phyloP scores from a whole-genome alignment of 2,797 vertebrate species.

The Leptoclinus maculatus region DNA sequence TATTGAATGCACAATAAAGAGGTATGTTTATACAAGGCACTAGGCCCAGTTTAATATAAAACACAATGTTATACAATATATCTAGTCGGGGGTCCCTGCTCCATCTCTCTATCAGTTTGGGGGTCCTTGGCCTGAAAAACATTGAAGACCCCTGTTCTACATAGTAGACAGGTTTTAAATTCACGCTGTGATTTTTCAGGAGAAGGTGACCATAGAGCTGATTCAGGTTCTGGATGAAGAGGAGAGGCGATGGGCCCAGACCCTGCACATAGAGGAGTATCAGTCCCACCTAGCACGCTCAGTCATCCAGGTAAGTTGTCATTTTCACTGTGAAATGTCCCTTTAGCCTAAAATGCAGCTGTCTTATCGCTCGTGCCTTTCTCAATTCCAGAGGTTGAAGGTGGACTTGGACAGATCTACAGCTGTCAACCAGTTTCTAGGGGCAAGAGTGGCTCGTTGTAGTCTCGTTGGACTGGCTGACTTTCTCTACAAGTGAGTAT shows the following conservation, averaged over 20 bases:
- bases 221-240: conserved; percentile 86
- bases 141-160: too few relatives aligned
- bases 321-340: neutral
- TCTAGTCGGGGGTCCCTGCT: too few relatives aligned
- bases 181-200: conserved; percentile 66
- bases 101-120: too few relatives aligned
- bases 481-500: conserved; percentile 89
- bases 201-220: conserved; percentile 84
- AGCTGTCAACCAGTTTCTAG: conserved; percentile 88
- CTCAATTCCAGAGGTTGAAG: conserved; percentile 86
- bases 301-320: conserved; percentile 81
- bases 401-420: conserved; percentile 91
- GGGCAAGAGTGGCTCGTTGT: conserved; percentile 89
- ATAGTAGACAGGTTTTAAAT: neutral
- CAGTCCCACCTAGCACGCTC: conserved; percentile 83
- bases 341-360: neutral
- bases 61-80: too few relatives aligned
- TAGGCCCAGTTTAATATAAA: too few relatives aligned
- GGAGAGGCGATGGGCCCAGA: conserved; percentile 85
- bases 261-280: conserved; percentile 84
- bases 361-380: neutral
- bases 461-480: conserved; percentile 89
- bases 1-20: too few relatives aligned
- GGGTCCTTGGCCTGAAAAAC: too few relatives aligned
- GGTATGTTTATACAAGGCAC: too few relatives aligned